Evolutionary conservation across 2,888 invertebrate genomes (phyloP).

Genomic region (Philhelius pedissequus): DNA sequence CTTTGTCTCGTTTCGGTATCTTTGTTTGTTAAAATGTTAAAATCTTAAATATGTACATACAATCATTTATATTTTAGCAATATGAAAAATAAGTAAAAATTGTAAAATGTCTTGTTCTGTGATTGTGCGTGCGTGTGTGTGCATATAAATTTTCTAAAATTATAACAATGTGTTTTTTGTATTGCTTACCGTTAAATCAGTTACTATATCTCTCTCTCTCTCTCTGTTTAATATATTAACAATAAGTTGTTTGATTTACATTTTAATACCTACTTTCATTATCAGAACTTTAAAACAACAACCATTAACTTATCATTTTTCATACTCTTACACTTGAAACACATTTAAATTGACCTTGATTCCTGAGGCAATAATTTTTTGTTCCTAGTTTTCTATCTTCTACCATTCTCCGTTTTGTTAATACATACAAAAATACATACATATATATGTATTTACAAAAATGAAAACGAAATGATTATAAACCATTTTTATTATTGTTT

Average conservation of each 20-base stretch:
- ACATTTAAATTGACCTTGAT: conserved; percentile 58
- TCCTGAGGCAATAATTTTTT: conserved; percentile 13
- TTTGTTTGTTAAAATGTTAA: background rate
- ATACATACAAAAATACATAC: background rate
- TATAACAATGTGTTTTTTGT: conserved; percentile 4
- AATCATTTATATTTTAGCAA: background rate
- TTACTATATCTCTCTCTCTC: no score
- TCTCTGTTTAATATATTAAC: background rate
- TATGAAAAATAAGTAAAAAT: conserved; percentile 6
- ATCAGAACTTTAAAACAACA: background rate
- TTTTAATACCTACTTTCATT: background rate
- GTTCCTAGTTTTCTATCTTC: conserved; percentile 6
- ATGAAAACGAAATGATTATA: background rate
- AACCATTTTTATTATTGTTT: background rate
- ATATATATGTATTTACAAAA: no score
- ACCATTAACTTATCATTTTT: conserved; percentile 1
- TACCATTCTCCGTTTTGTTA: background rate
- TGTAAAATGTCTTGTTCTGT: conserved; percentile 1
- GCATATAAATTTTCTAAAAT: background rate
- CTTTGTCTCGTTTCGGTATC: conserved; percentile 20
- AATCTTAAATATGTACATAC: background rate
- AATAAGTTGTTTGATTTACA: background rate
- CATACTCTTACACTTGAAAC: conserved; percentile 41
- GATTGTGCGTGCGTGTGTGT: conserved; percentile 11
- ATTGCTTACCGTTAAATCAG: conserved; percentile 2